These are phyloP conservation scores for Gymnarchus niloticus DNA, from an alignment of 2,113 vertebrate genomes.

Conservation along the genomic window DNA sequence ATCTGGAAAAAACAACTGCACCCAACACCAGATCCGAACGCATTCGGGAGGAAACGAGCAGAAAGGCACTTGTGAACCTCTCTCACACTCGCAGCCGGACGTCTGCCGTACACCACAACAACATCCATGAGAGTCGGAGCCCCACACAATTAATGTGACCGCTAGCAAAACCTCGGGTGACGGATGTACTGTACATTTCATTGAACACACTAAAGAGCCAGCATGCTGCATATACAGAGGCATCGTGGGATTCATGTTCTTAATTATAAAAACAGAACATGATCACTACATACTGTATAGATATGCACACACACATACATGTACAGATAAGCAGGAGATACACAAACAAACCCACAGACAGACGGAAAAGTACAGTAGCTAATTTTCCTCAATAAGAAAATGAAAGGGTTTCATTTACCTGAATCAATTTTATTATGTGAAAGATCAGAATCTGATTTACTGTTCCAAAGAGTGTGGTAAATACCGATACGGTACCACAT, in stretches of 20 bases:
- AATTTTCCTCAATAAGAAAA: background rate
- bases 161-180: background rate
- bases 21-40: no score
- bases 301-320: slow-evolving; percentile 1
- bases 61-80: no score
- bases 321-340: no score
- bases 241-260: no score
- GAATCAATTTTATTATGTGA: background rate
- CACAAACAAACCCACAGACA: slow-evolving; percentile 15
- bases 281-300: background rate
- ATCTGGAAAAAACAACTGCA: no score
- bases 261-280: background rate
- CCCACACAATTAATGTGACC: background rate
- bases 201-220: no score
- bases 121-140: background rate
- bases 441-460: no score
- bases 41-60: no score
- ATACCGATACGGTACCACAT: background rate
- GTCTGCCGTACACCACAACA: no score
- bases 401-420: background rate
- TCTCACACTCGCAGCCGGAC: no score
- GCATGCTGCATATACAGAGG: no score
- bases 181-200: no score
- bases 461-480: background rate
- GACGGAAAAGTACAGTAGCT: background rate